Conservation (phyloP, 2,113 vertebrate species). For the Apaloderma vittatum region DNA sequence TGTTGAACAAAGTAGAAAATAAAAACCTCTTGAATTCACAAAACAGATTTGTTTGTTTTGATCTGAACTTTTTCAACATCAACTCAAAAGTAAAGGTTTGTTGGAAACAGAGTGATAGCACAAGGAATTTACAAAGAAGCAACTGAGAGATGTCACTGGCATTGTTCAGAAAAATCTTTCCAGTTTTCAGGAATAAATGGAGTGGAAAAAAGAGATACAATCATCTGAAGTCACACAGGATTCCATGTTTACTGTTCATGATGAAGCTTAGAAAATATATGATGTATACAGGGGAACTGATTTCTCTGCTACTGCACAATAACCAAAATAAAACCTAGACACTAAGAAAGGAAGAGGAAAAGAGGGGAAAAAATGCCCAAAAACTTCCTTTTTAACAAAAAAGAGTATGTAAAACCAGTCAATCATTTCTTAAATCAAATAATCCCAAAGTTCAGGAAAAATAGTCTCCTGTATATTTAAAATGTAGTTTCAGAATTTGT, state of each 20-base stretch:
- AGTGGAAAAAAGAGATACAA: background rate
- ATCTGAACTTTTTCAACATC: background rate
- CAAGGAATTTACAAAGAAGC: background rate
- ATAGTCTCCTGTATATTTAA: background rate
- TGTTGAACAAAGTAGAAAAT: constrained; percentile 12
- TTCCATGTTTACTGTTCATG: background rate
- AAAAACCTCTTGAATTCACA: background rate
- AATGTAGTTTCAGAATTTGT: background rate
- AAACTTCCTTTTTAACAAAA: rapidly evolving
- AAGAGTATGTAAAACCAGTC: background rate
- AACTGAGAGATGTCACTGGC: background rate
- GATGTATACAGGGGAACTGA: background rate
- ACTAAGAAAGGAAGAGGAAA: background rate
- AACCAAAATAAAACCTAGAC: background rate
- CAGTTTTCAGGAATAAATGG: background rate
- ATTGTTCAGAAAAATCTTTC: background rate
- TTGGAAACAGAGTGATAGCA: background rate
- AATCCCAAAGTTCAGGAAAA: background rate
- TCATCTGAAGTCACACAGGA: background rate
- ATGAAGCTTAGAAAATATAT: background rate
- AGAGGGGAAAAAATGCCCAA: background rate
- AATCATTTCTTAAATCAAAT: background rate
- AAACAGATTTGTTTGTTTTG: background rate
- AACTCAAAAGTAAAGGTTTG: background rate
- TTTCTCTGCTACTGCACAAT: background rate